Evolutionary conservation across 2,888 invertebrate species (phyloP).

Genomic region (Adineta ricciae): DNA sequence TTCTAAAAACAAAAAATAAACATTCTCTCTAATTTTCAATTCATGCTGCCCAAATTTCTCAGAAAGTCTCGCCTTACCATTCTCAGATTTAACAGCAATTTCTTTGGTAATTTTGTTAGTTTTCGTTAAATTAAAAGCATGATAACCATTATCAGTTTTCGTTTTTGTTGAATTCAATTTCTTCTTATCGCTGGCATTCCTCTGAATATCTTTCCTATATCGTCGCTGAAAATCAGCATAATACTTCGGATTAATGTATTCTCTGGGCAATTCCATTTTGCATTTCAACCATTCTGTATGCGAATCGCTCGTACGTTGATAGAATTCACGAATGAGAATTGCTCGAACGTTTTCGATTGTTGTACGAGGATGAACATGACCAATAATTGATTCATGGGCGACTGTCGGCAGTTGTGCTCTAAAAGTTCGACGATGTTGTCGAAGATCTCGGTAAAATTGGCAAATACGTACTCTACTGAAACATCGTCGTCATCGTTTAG

Average conservation of each 20-base stretch:
- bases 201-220: not conserved
- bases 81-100: not conserved
- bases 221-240: conserved; percentile 8
- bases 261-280: not conserved
- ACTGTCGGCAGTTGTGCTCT: not conserved
- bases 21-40: too few relatives aligned
- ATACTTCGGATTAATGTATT: not conserved
- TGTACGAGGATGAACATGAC: not conserved
- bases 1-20: too few relatives aligned
- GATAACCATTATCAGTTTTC: not conserved
- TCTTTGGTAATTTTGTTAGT: not conserved
- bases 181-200: too few relatives aligned
- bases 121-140: not conserved
- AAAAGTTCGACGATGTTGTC: not conserved
- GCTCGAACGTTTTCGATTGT: not conserved
- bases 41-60: too few relatives aligned
- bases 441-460: too few relatives aligned
- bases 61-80: not conserved
- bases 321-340: not conserved
- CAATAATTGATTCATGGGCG: not conserved
- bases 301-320: not conserved
- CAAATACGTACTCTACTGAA: not conserved
- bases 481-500: not conserved
- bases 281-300: not conserved
- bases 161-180: not conserved